Conservation (phyloP, 2,888 invertebrate genomes). For the Oscheius sp. region DNA sequence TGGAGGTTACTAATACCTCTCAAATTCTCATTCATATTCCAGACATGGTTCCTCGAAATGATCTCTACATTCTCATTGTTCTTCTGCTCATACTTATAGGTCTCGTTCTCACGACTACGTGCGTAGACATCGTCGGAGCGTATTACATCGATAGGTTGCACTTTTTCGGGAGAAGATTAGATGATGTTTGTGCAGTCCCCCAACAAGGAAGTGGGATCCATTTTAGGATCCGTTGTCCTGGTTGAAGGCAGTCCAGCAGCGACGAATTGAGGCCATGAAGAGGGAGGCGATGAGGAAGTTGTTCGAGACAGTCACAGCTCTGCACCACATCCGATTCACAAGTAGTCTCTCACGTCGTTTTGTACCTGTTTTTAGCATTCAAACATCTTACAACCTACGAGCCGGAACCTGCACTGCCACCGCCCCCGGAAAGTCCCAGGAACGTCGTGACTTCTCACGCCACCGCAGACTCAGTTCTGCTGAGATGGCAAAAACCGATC, state of each 20-base stretch:
- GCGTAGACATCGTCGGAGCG: constrained; percentile 92
- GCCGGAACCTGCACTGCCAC: constrained; percentile 37
- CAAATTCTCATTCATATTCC: constrained; percentile 3
- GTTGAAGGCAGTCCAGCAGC: constrained; percentile 72
- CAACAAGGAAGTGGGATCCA: constrained; percentile 11
- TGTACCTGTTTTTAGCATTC: constrained; percentile 42
- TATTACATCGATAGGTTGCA: constrained; percentile 72
- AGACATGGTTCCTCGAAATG: constrained; percentile 79
- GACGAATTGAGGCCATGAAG: constrained; percentile 72
- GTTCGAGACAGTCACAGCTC: constrained; percentile 71
- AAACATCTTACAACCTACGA: constrained; percentile 55
- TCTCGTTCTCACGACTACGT: constrained; percentile 93
- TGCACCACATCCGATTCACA: constrained; percentile 67
- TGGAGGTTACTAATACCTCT: constrained; percentile 70
- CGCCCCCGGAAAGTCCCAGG: constrained; percentile 25
- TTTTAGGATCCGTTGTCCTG: constrained; percentile 68
- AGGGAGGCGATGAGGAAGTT: constrained; percentile 72
- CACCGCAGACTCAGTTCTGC: constrained; percentile 69
- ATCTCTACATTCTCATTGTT: constrained; percentile 88
- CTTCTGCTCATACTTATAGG: constrained; percentile 93
- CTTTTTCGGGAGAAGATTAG: constrained; percentile 71
- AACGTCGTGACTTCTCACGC: constrained; percentile 58
- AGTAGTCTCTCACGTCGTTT: constrained; percentile 34
- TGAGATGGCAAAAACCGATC: constrained; percentile 67
- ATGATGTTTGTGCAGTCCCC: constrained; percentile 53